phyloP scores from a whole-genome alignment of 2,113 vertebrate species.

The Chaetodon trifascialis region DNA sequence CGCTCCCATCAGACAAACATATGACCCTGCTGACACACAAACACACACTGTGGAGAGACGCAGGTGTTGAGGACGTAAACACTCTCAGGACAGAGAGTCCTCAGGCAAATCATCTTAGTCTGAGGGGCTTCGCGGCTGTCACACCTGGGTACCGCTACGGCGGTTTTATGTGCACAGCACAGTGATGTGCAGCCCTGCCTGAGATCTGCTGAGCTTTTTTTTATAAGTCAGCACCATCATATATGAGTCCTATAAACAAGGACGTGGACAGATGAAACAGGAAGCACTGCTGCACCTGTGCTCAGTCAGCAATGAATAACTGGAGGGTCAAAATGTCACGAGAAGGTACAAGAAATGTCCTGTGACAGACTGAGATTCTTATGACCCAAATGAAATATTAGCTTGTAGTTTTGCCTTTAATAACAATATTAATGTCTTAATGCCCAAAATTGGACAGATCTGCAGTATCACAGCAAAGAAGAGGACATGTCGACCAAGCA shows the following conservation, averaged over 20 bases:
- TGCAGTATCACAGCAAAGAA: too few species aligned
- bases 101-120: conserved; percentile 26
- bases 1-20: not conserved
- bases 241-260: too few species aligned
- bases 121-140: conserved; percentile 34
- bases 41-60: not conserved
- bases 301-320: too few species aligned
- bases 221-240: conserved; percentile 4
- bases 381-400: too few species aligned
- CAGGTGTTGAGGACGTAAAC: conserved; percentile 48
- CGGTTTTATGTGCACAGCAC: conserved; percentile 1
- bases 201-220: not conserved
- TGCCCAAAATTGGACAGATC: too few species aligned
- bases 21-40: conserved; percentile 10
- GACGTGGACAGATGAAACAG: too few species aligned
- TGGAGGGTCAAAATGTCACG: too few species aligned
- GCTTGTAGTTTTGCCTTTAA: too few species aligned
- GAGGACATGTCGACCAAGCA: too few species aligned
- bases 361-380: too few species aligned
- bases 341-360: too few species aligned
- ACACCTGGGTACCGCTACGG: conserved; percentile 49
- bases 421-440: too few species aligned
- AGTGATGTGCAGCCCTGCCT: conserved; percentile 11
- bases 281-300: not conserved
- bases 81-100: conserved; percentile 28